Base-by-base conservation (phyloP, 2,888 invertebrate genomes). In the Atethmia centrago region DNA sequence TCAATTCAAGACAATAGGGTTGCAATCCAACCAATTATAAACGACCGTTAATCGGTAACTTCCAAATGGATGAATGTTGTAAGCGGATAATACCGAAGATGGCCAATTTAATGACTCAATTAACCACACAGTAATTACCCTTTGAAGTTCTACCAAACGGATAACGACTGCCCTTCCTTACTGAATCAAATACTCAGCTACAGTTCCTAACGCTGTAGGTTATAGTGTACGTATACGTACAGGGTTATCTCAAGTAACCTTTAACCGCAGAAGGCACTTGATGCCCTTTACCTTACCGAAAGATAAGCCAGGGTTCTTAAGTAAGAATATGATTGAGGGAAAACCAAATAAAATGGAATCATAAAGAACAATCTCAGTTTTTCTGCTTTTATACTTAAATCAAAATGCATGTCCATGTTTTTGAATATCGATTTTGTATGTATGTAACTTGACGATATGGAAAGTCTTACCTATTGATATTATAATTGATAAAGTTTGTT, bases 401-500 rank as follows among this genome's bases (percentile, higher is more conserved):
- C 63, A 65, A 66, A 79, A 70, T 56, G 62, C 56, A 70, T 53
- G 21, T 36, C 2, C 51, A 69, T 67, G 36, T 71, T 70, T 62
- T 51, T 19, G 28, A 55, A 71, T 77, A 80, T 77, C 36, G 64
- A 77, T 77, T 79, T 63, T 72, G 51, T 58, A 59, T 72, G 51
- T 58, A 59, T 62, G 76, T 71, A 74, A 87, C 70, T 67, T 42
- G 64, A 71, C 71, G 64, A 70, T 67, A 78, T 79, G 67, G 67
- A 83, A 82, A 71, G 64, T 75, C 25, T 56, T 61, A 28, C 16
- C 25, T n/a, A 71, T 65, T 64, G 14, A 80, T 78, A 79, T 82
- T 75, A 70, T 80, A 87, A 86, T 87, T 87, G 74, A 85, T 82
- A 85, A 86, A 85, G 86, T 86, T 85, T 74, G 76, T 68, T 67